Evolutionary conservation across 2,113 vertebrate species (phyloP), one percentile per base, ranked within the genome.

Genomic region (Ceyx melanurus): DNA sequence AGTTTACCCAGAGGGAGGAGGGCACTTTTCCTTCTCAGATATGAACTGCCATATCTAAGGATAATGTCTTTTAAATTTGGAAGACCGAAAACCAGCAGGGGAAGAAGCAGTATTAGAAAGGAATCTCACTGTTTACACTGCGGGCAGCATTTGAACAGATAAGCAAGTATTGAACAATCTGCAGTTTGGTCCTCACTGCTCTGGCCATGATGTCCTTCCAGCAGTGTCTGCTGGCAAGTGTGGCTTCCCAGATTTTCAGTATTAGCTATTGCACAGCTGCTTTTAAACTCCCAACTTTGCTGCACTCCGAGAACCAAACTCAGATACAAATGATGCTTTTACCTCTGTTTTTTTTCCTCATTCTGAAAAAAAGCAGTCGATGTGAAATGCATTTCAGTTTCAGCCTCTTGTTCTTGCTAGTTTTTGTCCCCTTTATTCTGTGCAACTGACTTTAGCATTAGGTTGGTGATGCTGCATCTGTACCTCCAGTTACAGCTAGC

Each of bases 1-100:
- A 50, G 67, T 95, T 93, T 95, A n/a, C 89, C 73, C 56, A 88
- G 48, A 91, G 82, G 88, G 88, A 91, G 82, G 90, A 86, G 91
- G 35, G 51, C 29, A 20, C 11, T n/a, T 56, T 56, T 56, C 31
- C 15, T 70, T 67, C 57, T n/a, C 48, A 68, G 76, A n/a, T 65
- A 64, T 1, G 29, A 61, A 26, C 37, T 80, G 25, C n/a, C 6
- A 0, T 80, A 31, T 67, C 68, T 90, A 86, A 87, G 53, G 57
- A 21, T 46, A 70, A 67, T 22, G 46, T 31, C 11, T 10, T 21
- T 65, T 89, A 43, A 62, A 56, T 82, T 51, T 79, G 12, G 29
- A 74, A 88, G 37, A 31, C 62, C 13, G 18, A 80, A 75, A 68
- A 43, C 10, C 6, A 66, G 11, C 3, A 3, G 33, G 15, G 23